phyloP scores from a whole-genome alignment of 2,797 vertebrate genomes.

The Thamnophis elegans region DNA sequence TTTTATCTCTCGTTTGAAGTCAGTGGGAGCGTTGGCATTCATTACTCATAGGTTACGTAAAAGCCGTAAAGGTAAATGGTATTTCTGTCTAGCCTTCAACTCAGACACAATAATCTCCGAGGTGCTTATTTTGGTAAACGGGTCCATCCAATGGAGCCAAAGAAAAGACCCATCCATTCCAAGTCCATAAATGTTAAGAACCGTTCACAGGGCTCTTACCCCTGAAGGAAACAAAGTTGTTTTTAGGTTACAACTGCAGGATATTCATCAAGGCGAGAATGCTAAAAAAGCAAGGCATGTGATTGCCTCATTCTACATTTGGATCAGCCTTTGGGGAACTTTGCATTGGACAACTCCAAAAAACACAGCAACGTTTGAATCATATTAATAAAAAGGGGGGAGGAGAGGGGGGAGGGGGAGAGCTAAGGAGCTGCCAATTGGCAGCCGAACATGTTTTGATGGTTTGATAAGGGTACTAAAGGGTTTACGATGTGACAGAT shows the following conservation, averaged over 20 bases:
- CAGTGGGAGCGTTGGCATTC: slow-evolving; percentile 44
- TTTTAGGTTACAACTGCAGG: slow-evolving; percentile 63
- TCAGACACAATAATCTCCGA: slow-evolving; percentile 64
- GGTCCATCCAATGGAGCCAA: slow-evolving; percentile 62
- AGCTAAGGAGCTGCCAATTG: slow-evolving; percentile 78
- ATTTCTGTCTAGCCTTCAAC: slow-evolving; percentile 60
- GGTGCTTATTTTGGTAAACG: slow-evolving; percentile 73
- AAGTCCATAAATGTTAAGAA: slow-evolving; percentile 64
- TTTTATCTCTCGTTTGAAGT: slow-evolving; percentile 57
- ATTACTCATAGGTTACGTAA: slow-evolving; percentile 69
- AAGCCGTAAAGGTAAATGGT: slow-evolving; percentile 65
- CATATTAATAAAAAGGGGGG: slow-evolving; percentile 75
- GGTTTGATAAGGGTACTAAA: slow-evolving; percentile 86
- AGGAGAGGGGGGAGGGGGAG: slow-evolving; percentile 26
- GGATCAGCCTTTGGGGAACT: slow-evolving; percentile 74
- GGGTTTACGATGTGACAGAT: slow-evolving; percentile 97
- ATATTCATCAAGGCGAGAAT: slow-evolving; percentile 57
- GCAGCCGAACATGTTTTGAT: slow-evolving; percentile 80
- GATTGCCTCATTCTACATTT: slow-evolving; percentile 63
- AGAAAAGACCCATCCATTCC: slow-evolving; percentile 59
- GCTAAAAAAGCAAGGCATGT: slow-evolving; percentile 60
- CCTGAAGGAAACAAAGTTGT: slow-evolving; percentile 65
- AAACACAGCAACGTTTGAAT: slow-evolving; percentile 73
- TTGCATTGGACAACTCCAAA: slow-evolving; percentile 70
- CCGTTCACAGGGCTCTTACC: slow-evolving; percentile 65